Conservation (phyloP, 2,888 invertebrate genomes). For the Mimumesa dahlbomi region DNA sequence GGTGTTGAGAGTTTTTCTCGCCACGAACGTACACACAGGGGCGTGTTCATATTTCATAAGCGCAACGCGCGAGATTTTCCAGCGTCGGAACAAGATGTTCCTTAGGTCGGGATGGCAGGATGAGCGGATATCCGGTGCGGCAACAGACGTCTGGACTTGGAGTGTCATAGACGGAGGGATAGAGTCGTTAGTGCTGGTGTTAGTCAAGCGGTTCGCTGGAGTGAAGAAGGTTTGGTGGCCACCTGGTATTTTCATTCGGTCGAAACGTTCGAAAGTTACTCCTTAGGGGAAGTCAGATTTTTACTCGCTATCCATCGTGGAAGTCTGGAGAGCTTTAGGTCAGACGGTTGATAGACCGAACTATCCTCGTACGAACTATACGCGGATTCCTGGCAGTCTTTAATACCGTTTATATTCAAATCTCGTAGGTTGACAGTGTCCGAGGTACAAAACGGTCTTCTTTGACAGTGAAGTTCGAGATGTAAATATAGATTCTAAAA, state of each 20-base stretch:
- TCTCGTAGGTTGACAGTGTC: no score
- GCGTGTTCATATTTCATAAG: slow-evolving; percentile 41
- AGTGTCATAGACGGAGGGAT: slow-evolving; percentile 39
- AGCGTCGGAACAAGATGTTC: slow-evolving; percentile 55
- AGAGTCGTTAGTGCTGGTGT: slow-evolving; percentile 42
- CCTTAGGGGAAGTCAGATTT: slow-evolving; percentile 33
- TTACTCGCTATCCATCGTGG: slow-evolving; percentile 18
- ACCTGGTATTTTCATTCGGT: slow-evolving; percentile 71
- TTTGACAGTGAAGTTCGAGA: no score
- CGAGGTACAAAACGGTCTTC: no score
- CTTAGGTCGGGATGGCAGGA: slow-evolving; percentile 55
- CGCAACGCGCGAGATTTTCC: slow-evolving; percentile 39
- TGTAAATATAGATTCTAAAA: no score
- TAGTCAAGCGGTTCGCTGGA: slow-evolving; percentile 15
- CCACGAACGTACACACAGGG: no score
- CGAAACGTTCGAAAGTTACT: slow-evolving; percentile 25
- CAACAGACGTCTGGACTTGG: slow-evolving; percentile 56
- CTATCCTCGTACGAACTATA: no score
- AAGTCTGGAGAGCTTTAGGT: slow-evolving; percentile 18
- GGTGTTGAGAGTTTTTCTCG: no score
- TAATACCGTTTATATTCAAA: no score
- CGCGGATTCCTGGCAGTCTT: no score
- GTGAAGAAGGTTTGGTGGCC: slow-evolving; percentile 69
- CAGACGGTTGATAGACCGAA: background rate
- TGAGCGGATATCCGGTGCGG: slow-evolving; percentile 78